Base-by-base conservation (phyloP, 2,113 vertebrate genomes). In the Caretta caretta region DNA sequence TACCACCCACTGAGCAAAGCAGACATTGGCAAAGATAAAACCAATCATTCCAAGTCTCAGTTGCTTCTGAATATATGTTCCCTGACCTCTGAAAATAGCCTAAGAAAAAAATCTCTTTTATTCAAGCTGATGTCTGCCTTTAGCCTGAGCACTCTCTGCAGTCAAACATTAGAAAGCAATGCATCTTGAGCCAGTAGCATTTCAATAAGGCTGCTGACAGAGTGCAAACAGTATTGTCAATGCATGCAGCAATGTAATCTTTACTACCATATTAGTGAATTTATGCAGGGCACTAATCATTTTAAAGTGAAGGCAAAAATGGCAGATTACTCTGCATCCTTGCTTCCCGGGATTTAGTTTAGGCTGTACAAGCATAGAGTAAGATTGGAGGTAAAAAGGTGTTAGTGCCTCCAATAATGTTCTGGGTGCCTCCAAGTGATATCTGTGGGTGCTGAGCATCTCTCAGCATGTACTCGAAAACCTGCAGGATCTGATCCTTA, bases 161-260 rank as follows among this genome's bases (percentile, higher is more conserved):
- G 56, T 80, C 56, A 80, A 27, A 38, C 50, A 25, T 57, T 27
- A 62, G 35, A 65, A 51, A 62, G 87, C 53, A 20, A 80, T 50
- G 48, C 24, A 50, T 80, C 35, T 78, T 49, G 56, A 80, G 54
- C 49, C 88, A 93, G 35, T 4, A 84, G 75, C 51, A 78, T 46
- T 85, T 72, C 51, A 83, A 1, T 53, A 53, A 46, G 17, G 10
- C 49, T 42, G 56, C 27, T 51, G 50, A 75, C 22, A 89, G 50
- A 51, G 46, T 14, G 62, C 1, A 17, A 81, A 27, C 46, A 51
- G 53, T 31, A 56, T 49, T 93, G 91, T 69, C 92, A 94, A 89
- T 27, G 24, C 29, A 54, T 29, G 51, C 49, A 92, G 16, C 76
- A 51, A 65, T 50, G 50, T 88, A 78, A 88, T 79, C 78, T 88